Percentiles rank a stretch among this genome's conserved stretches.
Evolutionary conservation across 1,140 invertebrate species (phyloP).

Genomic region (Ectropis grisescens): DNA sequence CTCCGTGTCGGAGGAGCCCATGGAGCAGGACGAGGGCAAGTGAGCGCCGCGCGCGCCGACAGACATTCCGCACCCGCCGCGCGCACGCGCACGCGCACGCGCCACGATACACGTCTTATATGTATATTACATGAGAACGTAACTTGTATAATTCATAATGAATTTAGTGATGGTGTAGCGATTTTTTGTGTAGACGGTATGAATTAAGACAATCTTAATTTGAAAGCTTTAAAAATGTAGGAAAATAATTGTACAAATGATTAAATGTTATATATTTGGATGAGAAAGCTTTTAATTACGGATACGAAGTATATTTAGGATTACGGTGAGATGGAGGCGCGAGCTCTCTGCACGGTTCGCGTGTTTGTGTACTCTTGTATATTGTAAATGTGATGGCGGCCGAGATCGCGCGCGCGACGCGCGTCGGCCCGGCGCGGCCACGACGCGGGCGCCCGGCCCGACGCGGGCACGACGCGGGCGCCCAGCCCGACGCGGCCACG

Average conservation of each 20-base stretch:
- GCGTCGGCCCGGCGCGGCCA: too few species aligned
- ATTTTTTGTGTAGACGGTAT: constrained; percentile 20
- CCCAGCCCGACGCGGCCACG: too few species aligned
- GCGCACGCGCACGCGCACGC: constrained; percentile 1
- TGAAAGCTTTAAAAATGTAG: constrained; percentile 58
- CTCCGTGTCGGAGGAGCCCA: constrained; percentile 83
- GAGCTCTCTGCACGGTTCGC: too few species aligned
- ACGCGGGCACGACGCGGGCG: too few species aligned
- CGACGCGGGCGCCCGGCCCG: too few species aligned
- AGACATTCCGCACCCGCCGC: constrained; percentile 15
- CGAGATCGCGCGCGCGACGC: too few species aligned
- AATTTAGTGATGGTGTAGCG: constrained; percentile 3
- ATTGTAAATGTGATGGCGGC: too few species aligned
- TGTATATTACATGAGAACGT: constrained; percentile 11
- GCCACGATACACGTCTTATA: constrained; percentile 10
- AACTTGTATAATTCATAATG: constrained; percentile 12
- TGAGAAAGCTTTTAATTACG: constrained; percentile 1
- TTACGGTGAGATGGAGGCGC: too few species aligned
- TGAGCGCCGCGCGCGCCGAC: constrained; percentile 24
- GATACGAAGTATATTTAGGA: too few species aligned
- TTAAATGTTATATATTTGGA: constrained; percentile 34
- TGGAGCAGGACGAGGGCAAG: constrained; percentile 83
- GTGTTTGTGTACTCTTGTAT: too few species aligned
- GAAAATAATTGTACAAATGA: constrained; percentile 42
- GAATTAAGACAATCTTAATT: constrained; percentile 50